These are phyloP conservation scores for Drosophila siamana DNA, from an alignment of 2,888 invertebrate genomes.

Conservation along the genomic window DNA sequence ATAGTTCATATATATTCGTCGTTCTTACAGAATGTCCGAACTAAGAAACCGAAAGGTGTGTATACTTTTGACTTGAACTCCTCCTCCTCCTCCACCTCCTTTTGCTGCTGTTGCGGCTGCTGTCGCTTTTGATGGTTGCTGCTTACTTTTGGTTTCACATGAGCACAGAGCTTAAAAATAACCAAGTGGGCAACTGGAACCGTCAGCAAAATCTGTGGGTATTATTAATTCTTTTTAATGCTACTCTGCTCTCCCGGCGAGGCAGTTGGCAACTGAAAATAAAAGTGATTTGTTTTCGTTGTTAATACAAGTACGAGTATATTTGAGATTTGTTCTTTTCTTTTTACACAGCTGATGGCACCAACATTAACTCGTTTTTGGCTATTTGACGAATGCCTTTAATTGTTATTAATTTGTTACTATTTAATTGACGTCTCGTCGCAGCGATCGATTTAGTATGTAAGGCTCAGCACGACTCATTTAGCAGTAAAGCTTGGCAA, in stretches of 20 bases:
- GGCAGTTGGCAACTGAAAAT: constrained; percentile 62
- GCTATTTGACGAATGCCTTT: constrained; percentile 57
- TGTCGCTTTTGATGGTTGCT: constrained; percentile 1
- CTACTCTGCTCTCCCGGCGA: neutral
- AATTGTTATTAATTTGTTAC: constrained; percentile 73
- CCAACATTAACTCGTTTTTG: constrained; percentile 48
- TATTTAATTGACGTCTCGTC: constrained; percentile 47
- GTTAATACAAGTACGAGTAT: constrained; percentile 21
- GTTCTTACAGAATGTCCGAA: constrained; percentile 21
- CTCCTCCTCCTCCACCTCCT: constrained; percentile 2
- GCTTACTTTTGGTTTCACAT: constrained; percentile 65
- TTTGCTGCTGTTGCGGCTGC: constrained; percentile 26
- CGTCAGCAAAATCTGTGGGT: constrained; percentile 30
- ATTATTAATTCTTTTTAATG: constrained; percentile 55
- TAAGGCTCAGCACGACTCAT: constrained; percentile 15
- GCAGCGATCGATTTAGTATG: constrained; percentile 3
- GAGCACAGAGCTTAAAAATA: constrained; percentile 60
- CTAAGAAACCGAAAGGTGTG: constrained; percentile 71
- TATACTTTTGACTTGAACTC: constrained; percentile 20
- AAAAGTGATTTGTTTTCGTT: constrained; percentile 73
- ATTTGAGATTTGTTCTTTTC: constrained; percentile 5
- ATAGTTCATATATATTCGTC: constrained; percentile 53
- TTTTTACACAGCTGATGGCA: constrained; percentile 40
- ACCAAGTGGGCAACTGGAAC: constrained; percentile 35
- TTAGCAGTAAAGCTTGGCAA: neutral